Percentiles rank a stretch among this genome's conserved stretches.
These are phyloP conservation scores for Xestia sexstrigata DNA, from an alignment of 2,888 invertebrate genomes.

Conservation along the genomic window DNA sequence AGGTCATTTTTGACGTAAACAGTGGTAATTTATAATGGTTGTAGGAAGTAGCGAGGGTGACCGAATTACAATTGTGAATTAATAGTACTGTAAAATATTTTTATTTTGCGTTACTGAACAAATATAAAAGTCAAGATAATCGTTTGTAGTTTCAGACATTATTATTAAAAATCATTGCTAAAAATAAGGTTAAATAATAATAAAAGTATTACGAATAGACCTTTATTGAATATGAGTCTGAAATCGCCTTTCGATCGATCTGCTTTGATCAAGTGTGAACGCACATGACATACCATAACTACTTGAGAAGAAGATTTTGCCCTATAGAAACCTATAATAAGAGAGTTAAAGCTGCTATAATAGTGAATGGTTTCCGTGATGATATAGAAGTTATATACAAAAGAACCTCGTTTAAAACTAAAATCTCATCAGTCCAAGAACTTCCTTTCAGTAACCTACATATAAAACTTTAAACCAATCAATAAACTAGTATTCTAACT, in stretches of 20 bases:
- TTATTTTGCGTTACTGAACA: neutral
- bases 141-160: neutral
- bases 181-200: neutral
- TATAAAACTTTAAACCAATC: slow-evolving; percentile 24
- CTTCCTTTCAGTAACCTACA: neutral
- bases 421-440: neutral
- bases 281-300: neutral
- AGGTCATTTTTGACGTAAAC: slow-evolving; percentile 28
- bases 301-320: neutral
- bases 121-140: neutral
- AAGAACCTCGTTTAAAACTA: neutral
- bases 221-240: neutral
- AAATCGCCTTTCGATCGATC: neutral
- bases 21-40: neutral
- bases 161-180: neutral
- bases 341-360: neutral
- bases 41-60: neutral
- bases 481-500: slow-evolving; percentile 39
- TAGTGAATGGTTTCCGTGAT: neutral
- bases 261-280: neutral
- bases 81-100: neutral
- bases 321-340: neutral
- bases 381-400: neutral
- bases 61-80: neutral
- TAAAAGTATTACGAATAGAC: neutral